Evolutionary conservation across 2,888 invertebrate genomes (phyloP).

Genomic region (Altica lythri): DNA sequence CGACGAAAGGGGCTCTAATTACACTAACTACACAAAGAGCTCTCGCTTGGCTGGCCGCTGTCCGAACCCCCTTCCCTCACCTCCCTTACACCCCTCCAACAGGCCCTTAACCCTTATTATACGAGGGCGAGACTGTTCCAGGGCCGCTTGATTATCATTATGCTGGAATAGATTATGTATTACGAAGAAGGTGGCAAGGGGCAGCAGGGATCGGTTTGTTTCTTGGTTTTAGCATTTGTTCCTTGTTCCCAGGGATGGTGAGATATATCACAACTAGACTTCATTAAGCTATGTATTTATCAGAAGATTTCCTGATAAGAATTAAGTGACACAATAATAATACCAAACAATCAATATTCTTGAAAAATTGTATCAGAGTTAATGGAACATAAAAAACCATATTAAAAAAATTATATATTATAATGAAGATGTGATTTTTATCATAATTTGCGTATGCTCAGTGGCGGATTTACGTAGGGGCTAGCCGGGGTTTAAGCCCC

Average conservation of each 20-base stretch:
- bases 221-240: conserved; percentile 33
- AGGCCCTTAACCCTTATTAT: conserved; percentile 49
- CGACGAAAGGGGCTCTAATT: conserved; percentile 56
- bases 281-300: conserved; percentile 27
- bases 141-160: conserved; percentile 55
- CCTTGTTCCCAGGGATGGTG: conserved; percentile 20
- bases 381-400: too few relatives aligned
- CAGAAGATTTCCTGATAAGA: too few relatives aligned
- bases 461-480: too few relatives aligned
- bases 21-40: conserved; percentile 61
- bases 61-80: conserved; percentile 48
- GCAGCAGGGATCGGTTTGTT: conserved; percentile 26
- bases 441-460: too few relatives aligned
- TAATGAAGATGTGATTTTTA: too few relatives aligned
- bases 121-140: conserved; percentile 51
- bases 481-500: too few relatives aligned
- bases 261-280: conserved; percentile 23
- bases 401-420: too few relatives aligned
- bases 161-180: conserved; percentile 56
- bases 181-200: conserved; percentile 31
- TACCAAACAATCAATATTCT: too few relatives aligned
- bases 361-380: too few relatives aligned
- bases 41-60: conserved; percentile 59
- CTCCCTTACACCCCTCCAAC: conserved; percentile 33
- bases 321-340: too few relatives aligned